Conservation (phyloP, 2,888 invertebrate species). For the Adelphocoris suturalis region DNA sequence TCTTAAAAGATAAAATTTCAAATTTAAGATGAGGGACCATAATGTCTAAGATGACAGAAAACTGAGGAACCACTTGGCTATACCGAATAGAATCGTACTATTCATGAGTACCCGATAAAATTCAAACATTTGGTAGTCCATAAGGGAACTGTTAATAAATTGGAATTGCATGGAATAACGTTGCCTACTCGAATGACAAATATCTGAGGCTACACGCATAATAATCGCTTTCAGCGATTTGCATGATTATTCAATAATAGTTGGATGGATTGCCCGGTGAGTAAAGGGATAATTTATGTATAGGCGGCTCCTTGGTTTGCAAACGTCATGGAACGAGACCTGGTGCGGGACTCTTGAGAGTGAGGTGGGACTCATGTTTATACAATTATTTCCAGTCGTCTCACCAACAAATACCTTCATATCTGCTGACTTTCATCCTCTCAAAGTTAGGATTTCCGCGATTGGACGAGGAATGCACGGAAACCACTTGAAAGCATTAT, state of each 20-base stretch:
- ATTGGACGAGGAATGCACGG: constrained; percentile 1
- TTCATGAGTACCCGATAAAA: background rate
- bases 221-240: constrained; percentile 46
- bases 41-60: too few relatives aligned
- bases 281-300: constrained; percentile 52
- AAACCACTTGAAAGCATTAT: background rate
- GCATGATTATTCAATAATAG: constrained; percentile 69
- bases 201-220: constrained; percentile 40
- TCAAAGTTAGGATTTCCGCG: constrained; percentile 12
- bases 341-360: background rate
- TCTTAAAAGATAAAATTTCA: too few relatives aligned
- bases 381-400: constrained; percentile 45
- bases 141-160: constrained; percentile 13
- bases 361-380: constrained; percentile 33
- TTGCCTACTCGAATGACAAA: constrained; percentile 24
- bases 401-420: background rate
- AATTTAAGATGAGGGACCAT: too few relatives aligned
- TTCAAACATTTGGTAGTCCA: background rate
- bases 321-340: constrained; percentile 43
- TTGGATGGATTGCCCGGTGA: constrained; percentile 36
- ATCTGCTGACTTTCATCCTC: background rate
- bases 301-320: constrained; percentile 27
- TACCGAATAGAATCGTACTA: too few relatives aligned
- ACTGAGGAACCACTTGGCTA: too few relatives aligned
- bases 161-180: constrained; percentile 28